Evolutionary conservation across 1,140 invertebrate species (phyloP).

Genomic region (Drosophila lowei): DNA sequence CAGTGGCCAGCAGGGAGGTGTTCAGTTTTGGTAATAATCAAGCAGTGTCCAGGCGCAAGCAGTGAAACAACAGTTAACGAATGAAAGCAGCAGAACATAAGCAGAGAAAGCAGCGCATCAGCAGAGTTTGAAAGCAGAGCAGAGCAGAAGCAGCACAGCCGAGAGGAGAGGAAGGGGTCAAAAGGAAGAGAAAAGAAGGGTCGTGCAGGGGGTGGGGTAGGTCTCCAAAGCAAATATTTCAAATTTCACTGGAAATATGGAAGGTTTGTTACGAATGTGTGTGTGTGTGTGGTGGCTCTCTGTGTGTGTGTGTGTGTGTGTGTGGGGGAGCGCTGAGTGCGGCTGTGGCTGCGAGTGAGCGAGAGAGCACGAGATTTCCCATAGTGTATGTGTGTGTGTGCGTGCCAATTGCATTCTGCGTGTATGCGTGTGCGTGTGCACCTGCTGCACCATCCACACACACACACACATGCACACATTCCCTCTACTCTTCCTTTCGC

Average conservation of each 20-base stretch:
- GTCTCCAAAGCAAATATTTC: slow-evolving; percentile 59
- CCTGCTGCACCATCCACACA: slow-evolving; percentile 45
- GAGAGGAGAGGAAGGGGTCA: too few relatives aligned
- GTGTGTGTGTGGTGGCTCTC: slow-evolving; percentile 30
- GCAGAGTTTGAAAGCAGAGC: slow-evolving; percentile 1
- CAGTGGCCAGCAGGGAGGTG: too few relatives aligned
- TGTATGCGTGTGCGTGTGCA: slow-evolving; percentile 29
- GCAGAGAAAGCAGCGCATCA: slow-evolving; percentile 7
- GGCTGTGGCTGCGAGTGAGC: too few relatives aligned
- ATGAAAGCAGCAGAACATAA: slow-evolving; percentile 1
- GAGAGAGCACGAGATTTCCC: not conserved
- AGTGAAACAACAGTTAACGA: too few relatives aligned
- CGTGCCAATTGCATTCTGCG: slow-evolving; percentile 39
- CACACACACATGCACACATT: slow-evolving; percentile 1
- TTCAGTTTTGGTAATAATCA: too few relatives aligned
- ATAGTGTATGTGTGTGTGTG: slow-evolving; percentile 16
- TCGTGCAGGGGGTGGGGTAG: too few relatives aligned
- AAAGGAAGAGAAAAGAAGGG: not conserved
- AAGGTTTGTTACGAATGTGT: too few relatives aligned
- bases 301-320: slow-evolving; percentile 26
- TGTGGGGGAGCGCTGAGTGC: slow-evolving; percentile 7
- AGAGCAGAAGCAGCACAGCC: too few relatives aligned
- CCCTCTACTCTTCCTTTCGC: not conserved
- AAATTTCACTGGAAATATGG: slow-evolving; percentile 65
- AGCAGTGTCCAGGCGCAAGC: too few relatives aligned